phyloP scores from a whole-genome alignment of 2,888 invertebrate genomes.

The Tenodera sinensis region DNA sequence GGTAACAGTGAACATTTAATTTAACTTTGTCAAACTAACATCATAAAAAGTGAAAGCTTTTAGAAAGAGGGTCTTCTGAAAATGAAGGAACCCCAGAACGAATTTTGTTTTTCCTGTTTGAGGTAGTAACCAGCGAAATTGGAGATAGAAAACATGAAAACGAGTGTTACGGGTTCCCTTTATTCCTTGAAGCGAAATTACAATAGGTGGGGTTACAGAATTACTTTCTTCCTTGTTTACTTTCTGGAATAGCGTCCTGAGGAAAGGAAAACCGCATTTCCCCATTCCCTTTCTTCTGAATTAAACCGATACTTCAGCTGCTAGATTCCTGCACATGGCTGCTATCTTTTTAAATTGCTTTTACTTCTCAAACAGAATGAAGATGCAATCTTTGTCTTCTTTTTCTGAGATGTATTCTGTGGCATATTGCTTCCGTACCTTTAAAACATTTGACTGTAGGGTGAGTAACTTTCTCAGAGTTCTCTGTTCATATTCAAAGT shows the following conservation, averaged over 20 bases:
- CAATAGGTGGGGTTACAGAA: background rate
- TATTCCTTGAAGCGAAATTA: background rate
- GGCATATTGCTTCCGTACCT: background rate
- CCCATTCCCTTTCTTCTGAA: background rate
- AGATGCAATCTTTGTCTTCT: background rate
- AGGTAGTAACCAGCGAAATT: background rate
- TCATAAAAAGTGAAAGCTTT: background rate
- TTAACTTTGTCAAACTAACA: background rate
- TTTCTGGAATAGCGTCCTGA: background rate
- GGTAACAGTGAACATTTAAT: background rate
- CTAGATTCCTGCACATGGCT: background rate
- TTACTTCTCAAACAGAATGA: background rate
- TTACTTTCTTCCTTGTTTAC: background rate
- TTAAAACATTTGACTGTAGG: background rate
- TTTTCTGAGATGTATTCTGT: background rate
- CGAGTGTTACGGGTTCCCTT: background rate
- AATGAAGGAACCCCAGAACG: background rate
- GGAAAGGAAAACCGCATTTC: background rate
- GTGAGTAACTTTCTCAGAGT: background rate
- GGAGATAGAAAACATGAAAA: background rate
- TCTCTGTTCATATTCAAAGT: background rate
- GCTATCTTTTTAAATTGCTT: background rate
- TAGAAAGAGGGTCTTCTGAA: background rate
- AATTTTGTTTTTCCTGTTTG: background rate
- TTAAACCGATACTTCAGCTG: background rate